Conservation (phyloP, 2,888 invertebrate genomes). For the Apamea epomidion region DNA sequence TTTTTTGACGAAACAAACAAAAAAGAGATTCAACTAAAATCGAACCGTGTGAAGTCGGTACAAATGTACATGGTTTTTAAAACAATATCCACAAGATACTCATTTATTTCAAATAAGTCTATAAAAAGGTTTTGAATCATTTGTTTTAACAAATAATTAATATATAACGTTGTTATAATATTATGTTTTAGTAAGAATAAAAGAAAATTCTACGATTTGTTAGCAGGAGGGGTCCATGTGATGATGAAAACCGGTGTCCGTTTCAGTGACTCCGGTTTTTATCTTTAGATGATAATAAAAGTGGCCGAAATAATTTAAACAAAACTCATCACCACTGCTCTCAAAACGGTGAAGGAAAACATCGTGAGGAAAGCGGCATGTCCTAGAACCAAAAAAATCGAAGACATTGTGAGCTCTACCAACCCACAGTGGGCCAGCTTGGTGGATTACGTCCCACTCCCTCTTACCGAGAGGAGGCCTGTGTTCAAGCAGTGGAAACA, state of each 20-base stretch:
- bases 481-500: too few relatives aligned
- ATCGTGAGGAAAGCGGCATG: too few relatives aligned
- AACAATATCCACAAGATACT: not conserved
- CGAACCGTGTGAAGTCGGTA: not conserved
- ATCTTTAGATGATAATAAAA: not conserved
- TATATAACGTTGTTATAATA: not conserved
- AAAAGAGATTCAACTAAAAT: not conserved
- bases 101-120: not conserved
- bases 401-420: too few relatives aligned
- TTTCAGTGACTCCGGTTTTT: not conserved
- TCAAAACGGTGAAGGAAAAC: too few relatives aligned
- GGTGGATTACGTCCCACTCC: too few relatives aligned
- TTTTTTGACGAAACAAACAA: not conserved
- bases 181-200: not conserved
- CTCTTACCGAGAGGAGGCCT: too few relatives aligned
- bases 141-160: not conserved
- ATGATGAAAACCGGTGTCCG: too few relatives aligned
- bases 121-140: not conserved
- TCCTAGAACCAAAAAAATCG: too few relatives aligned
- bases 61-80: not conserved
- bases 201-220: not conserved
- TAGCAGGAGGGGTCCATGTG: not conserved
- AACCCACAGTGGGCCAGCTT: too few relatives aligned
- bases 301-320: not conserved
- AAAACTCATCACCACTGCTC: too few relatives aligned